phyloP scores from a whole-genome alignment of 2,797 vertebrate genomes.

The Helarctos malayanus region DNA sequence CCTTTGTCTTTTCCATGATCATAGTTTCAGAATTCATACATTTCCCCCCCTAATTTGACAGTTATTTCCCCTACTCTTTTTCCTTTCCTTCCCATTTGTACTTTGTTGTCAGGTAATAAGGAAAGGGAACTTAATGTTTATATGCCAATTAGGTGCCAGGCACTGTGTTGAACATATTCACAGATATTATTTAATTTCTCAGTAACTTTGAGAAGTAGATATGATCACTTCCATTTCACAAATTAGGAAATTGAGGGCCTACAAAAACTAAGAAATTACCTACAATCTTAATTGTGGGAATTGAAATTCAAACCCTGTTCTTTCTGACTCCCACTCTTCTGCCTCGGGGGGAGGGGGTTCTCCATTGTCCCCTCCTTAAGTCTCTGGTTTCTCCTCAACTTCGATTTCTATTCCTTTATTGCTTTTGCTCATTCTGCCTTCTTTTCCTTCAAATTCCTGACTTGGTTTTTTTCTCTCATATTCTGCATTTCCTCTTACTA shows the following conservation, averaged over 20 bases:
- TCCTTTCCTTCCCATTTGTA: conserved; percentile 75
- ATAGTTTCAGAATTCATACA: conserved; percentile 80
- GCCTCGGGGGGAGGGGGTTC: background rate
- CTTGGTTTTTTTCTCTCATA: background rate
- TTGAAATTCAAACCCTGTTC: background rate
- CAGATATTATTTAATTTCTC: background rate
- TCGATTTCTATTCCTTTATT: background rate
- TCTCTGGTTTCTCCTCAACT: background rate
- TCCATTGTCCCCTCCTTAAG: background rate
- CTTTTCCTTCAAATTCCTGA: background rate
- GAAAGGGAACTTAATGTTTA: background rate
- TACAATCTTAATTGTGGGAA: background rate
- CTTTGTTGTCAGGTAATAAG: background rate
- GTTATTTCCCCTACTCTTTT: conserved; percentile 81
- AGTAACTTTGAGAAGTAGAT: background rate
- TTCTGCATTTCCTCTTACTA: conserved; percentile 55
- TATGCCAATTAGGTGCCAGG: background rate
- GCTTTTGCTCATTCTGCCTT: background rate
- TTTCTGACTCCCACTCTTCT: background rate
- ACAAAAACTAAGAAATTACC: background rate
- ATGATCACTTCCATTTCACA: background rate
- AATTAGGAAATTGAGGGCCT: background rate
- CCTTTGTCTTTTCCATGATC: conserved; percentile 78
- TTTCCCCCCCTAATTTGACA: conserved; percentile 83
- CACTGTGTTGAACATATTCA: background rate